phyloP scores from a whole-genome alignment of 2,888 invertebrate species.

The Phyllotreta cruciferae region DNA sequence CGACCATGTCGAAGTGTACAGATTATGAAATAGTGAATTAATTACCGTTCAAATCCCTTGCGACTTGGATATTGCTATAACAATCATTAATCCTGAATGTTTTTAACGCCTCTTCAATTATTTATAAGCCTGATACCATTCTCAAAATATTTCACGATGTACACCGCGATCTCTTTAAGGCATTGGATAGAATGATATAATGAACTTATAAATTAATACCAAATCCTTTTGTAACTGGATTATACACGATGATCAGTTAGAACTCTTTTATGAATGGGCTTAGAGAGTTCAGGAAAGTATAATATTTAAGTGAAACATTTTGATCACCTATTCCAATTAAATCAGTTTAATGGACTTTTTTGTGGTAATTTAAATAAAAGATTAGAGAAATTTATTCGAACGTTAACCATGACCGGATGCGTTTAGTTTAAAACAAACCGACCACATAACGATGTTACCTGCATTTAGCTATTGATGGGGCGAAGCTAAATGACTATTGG shows the following conservation, averaged over 20 bases:
- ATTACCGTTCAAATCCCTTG: constrained; percentile 6
- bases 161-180: constrained; percentile 3
- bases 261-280: no score
- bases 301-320: no score
- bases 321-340: no score
- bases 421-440: constrained; percentile 31
- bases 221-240: not conserved
- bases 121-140: constrained; percentile 8
- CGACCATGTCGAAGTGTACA: not conserved
- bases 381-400: constrained; percentile 1
- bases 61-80: constrained; percentile 2
- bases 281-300: no score
- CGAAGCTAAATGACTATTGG: constrained; percentile 35
- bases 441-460: constrained; percentile 35
- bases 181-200: constrained; percentile 3
- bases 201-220: constrained; percentile 4
- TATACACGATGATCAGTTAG: not conserved
- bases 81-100: constrained; percentile 13
- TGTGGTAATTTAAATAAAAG: no score
- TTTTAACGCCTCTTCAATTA: constrained; percentile 16
- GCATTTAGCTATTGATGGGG: constrained; percentile 38
- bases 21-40: constrained; percentile 14
- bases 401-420: constrained; percentile 19
- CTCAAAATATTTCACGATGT: constrained; percentile 3
- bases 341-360: no score